Conservation (phyloP, 2,888 invertebrate genomes). For the Lithodes maja region DNA sequence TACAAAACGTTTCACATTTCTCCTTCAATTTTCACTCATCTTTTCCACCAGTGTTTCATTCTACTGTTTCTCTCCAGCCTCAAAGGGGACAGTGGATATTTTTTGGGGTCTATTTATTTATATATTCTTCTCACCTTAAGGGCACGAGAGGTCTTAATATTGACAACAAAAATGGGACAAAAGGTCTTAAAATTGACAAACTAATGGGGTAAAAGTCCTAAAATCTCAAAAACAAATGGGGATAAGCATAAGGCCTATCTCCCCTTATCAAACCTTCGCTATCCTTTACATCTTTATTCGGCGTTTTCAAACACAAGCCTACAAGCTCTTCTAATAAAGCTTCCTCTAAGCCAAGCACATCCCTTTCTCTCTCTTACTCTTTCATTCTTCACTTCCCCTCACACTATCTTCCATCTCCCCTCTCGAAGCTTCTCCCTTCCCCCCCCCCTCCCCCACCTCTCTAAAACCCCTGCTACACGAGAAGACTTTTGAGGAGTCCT, state of each 20-base stretch:
- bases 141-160: no score
- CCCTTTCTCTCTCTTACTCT: neutral
- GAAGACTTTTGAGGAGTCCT: slow-evolving; percentile 10
- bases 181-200: no score
- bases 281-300: neutral
- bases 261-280: neutral
- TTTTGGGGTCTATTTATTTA: no score
- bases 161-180: no score
- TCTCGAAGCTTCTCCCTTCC: neutral
- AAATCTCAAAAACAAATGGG: no score
- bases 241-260: neutral
- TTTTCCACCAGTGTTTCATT: neutral
- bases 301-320: neutral
- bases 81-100: no score
- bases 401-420: neutral
- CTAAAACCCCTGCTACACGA: neutral
- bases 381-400: neutral
- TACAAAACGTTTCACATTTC: no score
- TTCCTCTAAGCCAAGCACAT: neutral
- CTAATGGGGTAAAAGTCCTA: no score
- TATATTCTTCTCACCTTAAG: no score
- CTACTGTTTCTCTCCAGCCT: neutral
- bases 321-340: neutral
- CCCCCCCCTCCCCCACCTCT: neutral
- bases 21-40: no score